Conservation (phyloP, 2,797 vertebrate species). For the Pagetopsis macropterus region DNA sequence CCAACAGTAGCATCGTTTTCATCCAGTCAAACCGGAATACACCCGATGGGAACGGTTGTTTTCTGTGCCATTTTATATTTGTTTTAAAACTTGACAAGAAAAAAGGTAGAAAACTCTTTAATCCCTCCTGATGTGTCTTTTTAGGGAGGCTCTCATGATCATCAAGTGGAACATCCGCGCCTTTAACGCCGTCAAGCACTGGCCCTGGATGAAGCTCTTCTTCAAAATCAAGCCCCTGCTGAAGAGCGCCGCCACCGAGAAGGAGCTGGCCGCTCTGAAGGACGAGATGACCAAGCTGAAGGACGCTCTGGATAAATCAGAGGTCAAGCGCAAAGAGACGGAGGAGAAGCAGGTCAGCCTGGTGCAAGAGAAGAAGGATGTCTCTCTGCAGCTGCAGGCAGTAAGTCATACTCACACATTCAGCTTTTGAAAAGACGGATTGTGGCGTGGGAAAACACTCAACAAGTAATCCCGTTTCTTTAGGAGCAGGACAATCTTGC, state of each 20-base stretch:
- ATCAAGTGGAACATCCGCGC: slow-evolving; percentile 96
- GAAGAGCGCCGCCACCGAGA: slow-evolving; percentile 90
- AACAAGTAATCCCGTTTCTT: neutral
- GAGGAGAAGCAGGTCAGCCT: slow-evolving; percentile 94
- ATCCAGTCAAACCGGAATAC: too few species aligned
- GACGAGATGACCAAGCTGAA: slow-evolving; percentile 80
- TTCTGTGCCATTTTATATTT: neutral
- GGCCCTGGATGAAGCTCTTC: slow-evolving; percentile 96
- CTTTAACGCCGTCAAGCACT: slow-evolving; percentile 93
- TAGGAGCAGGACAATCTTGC: slow-evolving; percentile 95
- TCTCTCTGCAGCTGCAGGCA: slow-evolving; percentile 91
- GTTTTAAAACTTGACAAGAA: neutral
- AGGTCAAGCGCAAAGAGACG: slow-evolving; percentile 91
- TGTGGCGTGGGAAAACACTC: neutral
- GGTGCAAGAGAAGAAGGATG: slow-evolving; percentile 91
- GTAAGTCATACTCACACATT: slow-evolving; percentile 77
- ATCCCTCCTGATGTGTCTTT: slow-evolving; percentile 53
- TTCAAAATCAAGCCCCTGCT: slow-evolving; percentile 96
- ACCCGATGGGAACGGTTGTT: neutral
- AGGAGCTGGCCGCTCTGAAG: slow-evolving; percentile 79
- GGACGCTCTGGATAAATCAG: slow-evolving; percentile 84
- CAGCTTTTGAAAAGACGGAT: neutral
- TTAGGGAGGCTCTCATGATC: slow-evolving; percentile 91
- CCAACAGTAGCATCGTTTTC: too few species aligned
- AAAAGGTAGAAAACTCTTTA: neutral